Percentiles rank a stretch among this genome's conserved stretches.
Evolutionary conservation across 2,113 vertebrate genomes (phyloP).

Genomic region (Lipophrys pholis): DNA sequence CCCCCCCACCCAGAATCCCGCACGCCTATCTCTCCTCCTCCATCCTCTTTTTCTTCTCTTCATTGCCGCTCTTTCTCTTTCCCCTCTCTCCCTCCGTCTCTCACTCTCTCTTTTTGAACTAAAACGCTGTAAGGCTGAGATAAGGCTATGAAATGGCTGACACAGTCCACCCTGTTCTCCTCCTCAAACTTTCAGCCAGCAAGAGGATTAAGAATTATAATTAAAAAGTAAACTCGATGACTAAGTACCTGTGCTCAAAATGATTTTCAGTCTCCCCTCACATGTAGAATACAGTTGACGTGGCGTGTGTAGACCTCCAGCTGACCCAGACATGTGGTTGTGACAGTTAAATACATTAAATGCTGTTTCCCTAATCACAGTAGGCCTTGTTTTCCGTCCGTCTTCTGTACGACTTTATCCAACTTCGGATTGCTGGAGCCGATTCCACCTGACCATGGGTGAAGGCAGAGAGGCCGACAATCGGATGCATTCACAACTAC

Average conservation of each 20-base stretch:
- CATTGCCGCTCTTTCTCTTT: conserved; percentile 29
- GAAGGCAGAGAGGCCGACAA: too few species aligned
- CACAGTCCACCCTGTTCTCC: conserved; percentile 70
- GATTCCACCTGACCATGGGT: too few species aligned
- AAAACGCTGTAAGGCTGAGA: conserved; percentile 76
- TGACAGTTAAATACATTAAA: neutral
- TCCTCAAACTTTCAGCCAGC: conserved; percentile 69
- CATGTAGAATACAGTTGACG: neutral
- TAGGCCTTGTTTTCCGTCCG: too few species aligned
- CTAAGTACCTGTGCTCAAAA: conserved; percentile 70
- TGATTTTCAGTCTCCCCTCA: conserved; percentile 37
- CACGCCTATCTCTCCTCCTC: conserved; percentile 62
- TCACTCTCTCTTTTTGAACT: conserved; percentile 68
- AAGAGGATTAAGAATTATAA: conserved; percentile 79
- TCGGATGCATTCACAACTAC: too few species aligned
- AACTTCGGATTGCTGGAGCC: too few species aligned
- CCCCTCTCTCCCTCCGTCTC: conserved; percentile 33
- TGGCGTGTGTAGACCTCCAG: neutral
- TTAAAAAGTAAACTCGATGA: conserved; percentile 82
- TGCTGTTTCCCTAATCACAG: neutral
- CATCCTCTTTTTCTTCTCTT: conserved; percentile 32
- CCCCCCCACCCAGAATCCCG: neutral
- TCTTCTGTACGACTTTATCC: too few species aligned
- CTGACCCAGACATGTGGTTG: neutral
- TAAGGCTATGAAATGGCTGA: conserved; percentile 80